Conservation (phyloP, 2,113 vertebrate genomes). For the Acinonyx jubatus region DNA sequence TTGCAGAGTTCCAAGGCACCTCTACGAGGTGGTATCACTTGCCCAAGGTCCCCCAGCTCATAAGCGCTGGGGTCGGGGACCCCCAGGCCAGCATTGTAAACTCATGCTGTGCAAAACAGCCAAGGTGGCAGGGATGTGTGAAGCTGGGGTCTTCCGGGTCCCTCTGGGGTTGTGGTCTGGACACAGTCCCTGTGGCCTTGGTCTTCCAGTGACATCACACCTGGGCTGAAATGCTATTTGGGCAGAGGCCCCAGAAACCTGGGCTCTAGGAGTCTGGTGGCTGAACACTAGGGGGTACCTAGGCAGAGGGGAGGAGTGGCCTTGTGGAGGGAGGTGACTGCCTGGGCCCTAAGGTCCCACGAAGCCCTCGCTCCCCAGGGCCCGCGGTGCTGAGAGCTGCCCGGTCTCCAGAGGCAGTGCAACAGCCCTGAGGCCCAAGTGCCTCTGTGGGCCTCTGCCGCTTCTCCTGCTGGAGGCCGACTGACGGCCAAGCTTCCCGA, state of each 20-base stretch:
- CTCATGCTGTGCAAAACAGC: background rate
- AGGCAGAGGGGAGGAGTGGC: background rate
- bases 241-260: background rate
- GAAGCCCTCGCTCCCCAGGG: rapidly evolving
- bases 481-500: background rate
- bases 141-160: background rate
- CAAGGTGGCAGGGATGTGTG: background rate
- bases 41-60: background rate
- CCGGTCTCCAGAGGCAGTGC: background rate
- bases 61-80: too few relatives aligned
- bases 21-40: background rate
- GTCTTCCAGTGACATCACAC: background rate
- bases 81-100: background rate
- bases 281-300: background rate
- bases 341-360: background rate
- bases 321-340: too few relatives aligned
- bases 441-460: rapidly evolving
- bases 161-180: rapidly evolving
- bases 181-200: background rate
- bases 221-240: background rate
- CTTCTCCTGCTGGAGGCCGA: rapidly evolving
- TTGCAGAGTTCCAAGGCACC: background rate
- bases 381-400: background rate
- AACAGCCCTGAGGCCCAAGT: background rate
- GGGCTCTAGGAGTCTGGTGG: background rate